These are phyloP conservation scores for Otocyon megalotis DNA, from an alignment of 2,113 vertebrate species.

Conservation along the genomic window DNA sequence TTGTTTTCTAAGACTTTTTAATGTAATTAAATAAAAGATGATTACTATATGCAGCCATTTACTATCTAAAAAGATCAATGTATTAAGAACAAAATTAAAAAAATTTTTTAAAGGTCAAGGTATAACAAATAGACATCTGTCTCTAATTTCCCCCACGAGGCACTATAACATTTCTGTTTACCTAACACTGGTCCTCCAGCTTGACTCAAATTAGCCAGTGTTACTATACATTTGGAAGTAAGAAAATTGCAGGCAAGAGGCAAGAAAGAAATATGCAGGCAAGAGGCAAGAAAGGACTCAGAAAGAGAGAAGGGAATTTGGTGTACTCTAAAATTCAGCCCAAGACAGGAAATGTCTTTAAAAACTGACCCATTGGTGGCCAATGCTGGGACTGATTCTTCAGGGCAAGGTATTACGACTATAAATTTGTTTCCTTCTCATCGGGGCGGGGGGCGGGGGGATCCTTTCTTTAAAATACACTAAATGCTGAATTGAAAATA, in stretches of 20 bases:
- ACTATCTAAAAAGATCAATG: background rate
- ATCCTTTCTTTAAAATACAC: background rate
- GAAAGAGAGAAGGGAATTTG: background rate
- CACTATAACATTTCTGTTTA: background rate
- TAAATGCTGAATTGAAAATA: background rate
- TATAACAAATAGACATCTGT: background rate
- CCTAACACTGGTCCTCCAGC: background rate
- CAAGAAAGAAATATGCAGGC: background rate
- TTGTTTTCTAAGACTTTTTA: background rate
- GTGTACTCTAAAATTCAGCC: background rate
- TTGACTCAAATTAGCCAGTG: background rate
- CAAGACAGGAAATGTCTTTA: background rate
- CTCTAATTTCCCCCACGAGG: background rate
- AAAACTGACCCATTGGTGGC: background rate
- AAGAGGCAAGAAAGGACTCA: background rate
- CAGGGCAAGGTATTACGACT: background rate
- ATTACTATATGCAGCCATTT: background rate
- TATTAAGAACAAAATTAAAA: background rate
- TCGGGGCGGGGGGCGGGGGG: too few species aligned
- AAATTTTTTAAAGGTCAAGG: background rate
- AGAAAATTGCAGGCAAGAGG: background rate
- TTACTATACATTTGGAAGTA: background rate
- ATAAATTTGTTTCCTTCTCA: background rate
- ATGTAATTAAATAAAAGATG: conserved; percentile 21
- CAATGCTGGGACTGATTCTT: background rate